Conservation (phyloP, 1,140 invertebrate genomes). For the Trissolcus basalis region DNA sequence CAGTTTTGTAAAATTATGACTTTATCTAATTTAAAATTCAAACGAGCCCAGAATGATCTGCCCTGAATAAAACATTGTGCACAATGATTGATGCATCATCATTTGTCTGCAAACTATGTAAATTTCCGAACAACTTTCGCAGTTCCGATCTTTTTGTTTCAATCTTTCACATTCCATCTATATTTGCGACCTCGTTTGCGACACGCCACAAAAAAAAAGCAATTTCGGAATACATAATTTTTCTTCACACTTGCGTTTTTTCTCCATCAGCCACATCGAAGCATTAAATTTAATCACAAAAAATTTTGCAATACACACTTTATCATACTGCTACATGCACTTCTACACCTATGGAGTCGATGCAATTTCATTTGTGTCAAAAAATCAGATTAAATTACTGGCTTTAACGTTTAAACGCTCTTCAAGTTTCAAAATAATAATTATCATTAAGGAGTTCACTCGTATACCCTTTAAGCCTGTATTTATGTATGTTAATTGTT, state of each 20-base stretch:
- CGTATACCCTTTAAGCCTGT: constrained; percentile 16
- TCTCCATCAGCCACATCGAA: no score
- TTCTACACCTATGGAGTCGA: no score
- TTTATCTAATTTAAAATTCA: constrained; percentile 54
- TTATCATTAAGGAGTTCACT: constrained; percentile 41
- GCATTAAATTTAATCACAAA: no score
- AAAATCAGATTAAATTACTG: constrained; percentile 50
- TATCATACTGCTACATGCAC: no score
- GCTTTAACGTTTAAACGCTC: constrained; percentile 16
- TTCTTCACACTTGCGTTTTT: no score
- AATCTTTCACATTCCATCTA: constrained; percentile 1
- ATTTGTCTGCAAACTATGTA: constrained; percentile 24
- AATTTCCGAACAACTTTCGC: constrained; percentile 6
- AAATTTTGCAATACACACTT: no score
- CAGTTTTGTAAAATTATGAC: constrained; percentile 38
- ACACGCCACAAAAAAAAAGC: no score
- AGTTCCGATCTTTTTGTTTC: not conserved
- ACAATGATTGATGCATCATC: constrained; percentile 36
- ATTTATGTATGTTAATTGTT: constrained; percentile 59
- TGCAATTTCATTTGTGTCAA: constrained; percentile 26
- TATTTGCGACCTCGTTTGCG: no score
- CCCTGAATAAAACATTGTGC: constrained; percentile 32
- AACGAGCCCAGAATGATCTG: constrained; percentile 41
- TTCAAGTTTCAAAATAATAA: constrained; percentile 42
- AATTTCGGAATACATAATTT: no score